A percentile compares a stretch with the other conserved stretches of the same genome.
Conservation (phyloP, 2,113 vertebrate genomes). For the Chlorodrepanis virens region DNA sequence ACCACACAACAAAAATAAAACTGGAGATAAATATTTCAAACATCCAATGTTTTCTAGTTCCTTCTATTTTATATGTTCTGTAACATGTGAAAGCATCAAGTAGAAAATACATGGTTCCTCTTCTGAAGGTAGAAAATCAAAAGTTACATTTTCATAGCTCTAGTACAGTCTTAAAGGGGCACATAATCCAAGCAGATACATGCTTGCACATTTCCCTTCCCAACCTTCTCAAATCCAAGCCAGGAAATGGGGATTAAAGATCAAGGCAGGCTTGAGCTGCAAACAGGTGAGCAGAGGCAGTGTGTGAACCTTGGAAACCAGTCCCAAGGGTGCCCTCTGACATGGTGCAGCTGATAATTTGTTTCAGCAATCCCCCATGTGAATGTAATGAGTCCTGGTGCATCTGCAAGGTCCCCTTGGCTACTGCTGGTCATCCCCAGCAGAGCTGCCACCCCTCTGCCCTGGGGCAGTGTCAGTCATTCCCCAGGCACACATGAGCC, state of each 20-base stretch:
- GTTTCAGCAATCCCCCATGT: rapidly evolving
- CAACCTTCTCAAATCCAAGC: background rate
- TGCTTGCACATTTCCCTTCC: background rate
- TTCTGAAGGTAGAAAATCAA: background rate
- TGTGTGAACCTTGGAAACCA: rapidly evolving
- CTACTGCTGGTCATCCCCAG: background rate
- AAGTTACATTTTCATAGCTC: background rate
- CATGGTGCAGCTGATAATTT: rapidly evolving
- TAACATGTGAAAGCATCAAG: background rate
- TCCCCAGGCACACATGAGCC: rapidly evolving
- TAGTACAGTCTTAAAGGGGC: background rate
- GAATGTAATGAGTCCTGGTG: rapidly evolving
- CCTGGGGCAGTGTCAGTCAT: rapidly evolving
- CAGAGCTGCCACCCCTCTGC: rapidly evolving
- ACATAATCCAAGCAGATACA: rapidly evolving
- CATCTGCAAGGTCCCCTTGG: background rate
- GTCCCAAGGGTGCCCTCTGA: background rate
- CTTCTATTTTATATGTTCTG: background rate
- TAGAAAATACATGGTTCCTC: background rate
- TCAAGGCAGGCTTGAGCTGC: background rate
- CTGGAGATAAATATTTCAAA: background rate
- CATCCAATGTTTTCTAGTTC: background rate
- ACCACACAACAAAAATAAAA: background rate
- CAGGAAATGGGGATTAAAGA: background rate
- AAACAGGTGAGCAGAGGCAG: background rate